A percentile compares a stretch with the other conserved stretches of the same genome.
These are phyloP conservation scores for Drosophila dunni DNA, from an alignment of 1,140 invertebrate genomes.

Conservation along the genomic window DNA sequence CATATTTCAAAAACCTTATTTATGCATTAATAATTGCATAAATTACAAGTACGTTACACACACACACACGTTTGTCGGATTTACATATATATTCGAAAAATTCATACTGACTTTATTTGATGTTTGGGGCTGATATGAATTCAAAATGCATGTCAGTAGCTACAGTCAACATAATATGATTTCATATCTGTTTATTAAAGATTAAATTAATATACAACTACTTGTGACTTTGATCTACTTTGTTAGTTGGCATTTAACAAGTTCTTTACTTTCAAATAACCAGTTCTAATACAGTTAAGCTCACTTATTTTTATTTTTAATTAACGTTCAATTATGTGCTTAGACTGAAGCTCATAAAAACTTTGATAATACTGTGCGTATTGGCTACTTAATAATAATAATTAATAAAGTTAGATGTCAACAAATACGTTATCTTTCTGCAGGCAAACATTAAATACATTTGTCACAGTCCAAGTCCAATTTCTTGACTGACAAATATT, in stretches of 20 bases:
- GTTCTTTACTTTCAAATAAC: background rate
- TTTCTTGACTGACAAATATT: conserved; percentile 11
- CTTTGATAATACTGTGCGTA: conserved; percentile 1
- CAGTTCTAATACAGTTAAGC: background rate
- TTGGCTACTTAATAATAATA: conserved; percentile 21
- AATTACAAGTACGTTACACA: conserved; percentile 25
- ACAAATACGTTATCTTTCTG: conserved; percentile 7
- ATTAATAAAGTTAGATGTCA: conserved; percentile 26
- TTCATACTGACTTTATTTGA: conserved; percentile 13
- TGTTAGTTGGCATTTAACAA: background rate
- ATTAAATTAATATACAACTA: no score
- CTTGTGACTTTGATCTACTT: no score
- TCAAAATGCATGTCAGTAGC: background rate
- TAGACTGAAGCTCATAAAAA: background rate
- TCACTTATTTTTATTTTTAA: conserved; percentile 2
- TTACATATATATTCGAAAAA: conserved; percentile 9
- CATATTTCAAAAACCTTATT: conserved; percentile 35
- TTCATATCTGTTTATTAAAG: background rate
- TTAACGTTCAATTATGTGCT: conserved; percentile 2
- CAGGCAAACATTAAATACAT: conserved; percentile 11
- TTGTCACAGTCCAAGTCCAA: conserved; percentile 7
- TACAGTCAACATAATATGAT: background rate
- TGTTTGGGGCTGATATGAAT: background rate
- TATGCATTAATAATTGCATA: conserved; percentile 45
- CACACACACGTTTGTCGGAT: background rate